Evolutionary conservation across 2,888 invertebrate genomes (phyloP).

Genomic region (Pandemis cinnamomeana): DNA sequence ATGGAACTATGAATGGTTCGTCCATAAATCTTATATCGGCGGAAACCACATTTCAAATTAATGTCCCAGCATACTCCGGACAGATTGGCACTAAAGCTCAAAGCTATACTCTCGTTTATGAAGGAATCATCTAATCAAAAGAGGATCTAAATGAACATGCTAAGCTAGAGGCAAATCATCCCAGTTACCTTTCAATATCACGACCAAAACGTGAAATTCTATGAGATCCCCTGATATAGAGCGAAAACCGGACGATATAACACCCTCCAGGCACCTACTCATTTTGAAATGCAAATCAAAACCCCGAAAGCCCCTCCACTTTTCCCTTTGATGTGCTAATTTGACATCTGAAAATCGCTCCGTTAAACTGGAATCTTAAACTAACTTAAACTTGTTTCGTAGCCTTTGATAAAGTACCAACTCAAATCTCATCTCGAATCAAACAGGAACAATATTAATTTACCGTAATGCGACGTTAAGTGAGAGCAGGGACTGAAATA

Average conservation of each 20-base stretch:
- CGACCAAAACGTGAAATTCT: slow-evolving; percentile 18
- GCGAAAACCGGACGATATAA: slow-evolving; percentile 5
- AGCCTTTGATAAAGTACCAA: slow-evolving; percentile 26
- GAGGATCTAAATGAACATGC: neutral
- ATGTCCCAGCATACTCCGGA: neutral
- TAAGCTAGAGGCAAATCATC: neutral
- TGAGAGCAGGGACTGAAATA: slow-evolving; percentile 47
- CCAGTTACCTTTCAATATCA: slow-evolving; percentile 18
- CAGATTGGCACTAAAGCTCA: neutral
- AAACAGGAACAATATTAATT: slow-evolving; percentile 40
- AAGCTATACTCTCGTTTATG: neutral
- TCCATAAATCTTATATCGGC: no score
- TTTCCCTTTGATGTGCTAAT: slow-evolving; percentile 80
- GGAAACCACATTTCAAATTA: neutral
- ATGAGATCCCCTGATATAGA: slow-evolving; percentile 22
- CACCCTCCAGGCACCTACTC: slow-evolving; percentile 50
- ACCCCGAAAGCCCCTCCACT: slow-evolving; percentile 63
- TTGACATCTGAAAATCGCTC: slow-evolving; percentile 62
- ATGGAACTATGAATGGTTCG: no score
- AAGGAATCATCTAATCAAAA: neutral
- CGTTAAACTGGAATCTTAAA: slow-evolving; percentile 52
- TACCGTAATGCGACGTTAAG: slow-evolving; percentile 44
- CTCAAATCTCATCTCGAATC: slow-evolving; percentile 27
- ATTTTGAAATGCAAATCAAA: slow-evolving; percentile 81
- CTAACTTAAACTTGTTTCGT: slow-evolving; percentile 38